Percentiles rank a stretch among this genome's conserved stretches.
Conservation (phyloP, 2,888 invertebrate genomes). For the Odontothrips loti region DNA sequence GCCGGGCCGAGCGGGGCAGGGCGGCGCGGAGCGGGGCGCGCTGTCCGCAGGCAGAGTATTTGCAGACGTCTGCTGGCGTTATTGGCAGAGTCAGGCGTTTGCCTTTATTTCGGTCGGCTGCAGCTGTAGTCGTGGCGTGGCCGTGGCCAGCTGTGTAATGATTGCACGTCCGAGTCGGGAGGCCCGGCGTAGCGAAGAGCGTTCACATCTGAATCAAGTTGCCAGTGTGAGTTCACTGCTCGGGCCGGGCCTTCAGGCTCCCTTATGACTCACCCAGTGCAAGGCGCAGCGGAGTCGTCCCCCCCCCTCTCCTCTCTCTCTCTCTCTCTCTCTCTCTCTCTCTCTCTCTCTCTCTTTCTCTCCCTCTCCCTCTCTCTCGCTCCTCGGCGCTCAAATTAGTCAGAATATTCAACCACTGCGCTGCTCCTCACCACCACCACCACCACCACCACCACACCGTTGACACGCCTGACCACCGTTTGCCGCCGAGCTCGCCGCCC, state of each 20-base stretch:
- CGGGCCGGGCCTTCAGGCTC: neutral
- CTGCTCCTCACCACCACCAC: neutral
- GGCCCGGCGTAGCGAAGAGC: neutral
- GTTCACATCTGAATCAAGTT: constrained; percentile 1
- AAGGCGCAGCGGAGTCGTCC: neutral
- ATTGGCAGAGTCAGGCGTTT: neutral
- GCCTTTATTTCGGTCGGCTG: constrained; percentile 10
- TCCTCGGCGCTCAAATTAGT: constrained; percentile 6
- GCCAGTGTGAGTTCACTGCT: constrained; percentile 1
- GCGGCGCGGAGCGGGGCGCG: neutral
- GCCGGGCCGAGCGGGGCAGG: neutral
- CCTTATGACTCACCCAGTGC: neutral
- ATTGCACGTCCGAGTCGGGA: neutral
- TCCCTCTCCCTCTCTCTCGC: neutral
- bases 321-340: neutral
- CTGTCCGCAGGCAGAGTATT: neutral
- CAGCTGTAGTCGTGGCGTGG: neutral
- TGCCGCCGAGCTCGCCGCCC: neutral
- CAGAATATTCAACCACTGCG: constrained; percentile 5
- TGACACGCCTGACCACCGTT: too few relatives aligned
- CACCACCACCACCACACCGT: neutral
- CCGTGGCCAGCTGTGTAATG: neutral
- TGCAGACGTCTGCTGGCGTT: neutral
- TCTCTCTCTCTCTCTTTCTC: neutral
- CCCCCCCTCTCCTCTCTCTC: neutral